Conservation (phyloP, 2,113 vertebrate species). For the Macaca mulatta region DNA sequence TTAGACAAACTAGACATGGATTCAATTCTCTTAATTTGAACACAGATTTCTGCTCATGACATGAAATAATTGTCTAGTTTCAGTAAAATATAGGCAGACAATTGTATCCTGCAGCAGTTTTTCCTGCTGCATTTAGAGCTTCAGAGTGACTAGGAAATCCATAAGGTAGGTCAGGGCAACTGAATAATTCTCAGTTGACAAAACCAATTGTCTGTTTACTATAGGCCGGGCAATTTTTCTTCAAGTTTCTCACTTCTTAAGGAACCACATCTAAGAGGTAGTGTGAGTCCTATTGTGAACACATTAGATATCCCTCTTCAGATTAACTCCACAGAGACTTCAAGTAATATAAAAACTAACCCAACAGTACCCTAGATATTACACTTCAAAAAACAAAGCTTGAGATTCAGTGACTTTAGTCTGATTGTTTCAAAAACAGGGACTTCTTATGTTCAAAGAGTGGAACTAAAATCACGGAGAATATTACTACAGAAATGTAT, state of each 20-base stretch:
- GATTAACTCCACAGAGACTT: neutral
- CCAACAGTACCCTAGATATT: neutral
- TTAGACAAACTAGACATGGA: neutral
- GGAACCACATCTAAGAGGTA: neutral
- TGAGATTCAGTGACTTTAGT: neutral
- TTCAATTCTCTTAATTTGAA: neutral
- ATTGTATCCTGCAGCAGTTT: neutral
- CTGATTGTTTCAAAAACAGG: neutral
- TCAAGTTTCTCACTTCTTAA: neutral
- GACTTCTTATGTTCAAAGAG: neutral
- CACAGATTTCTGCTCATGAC: neutral
- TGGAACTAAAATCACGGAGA: constrained; percentile 18
- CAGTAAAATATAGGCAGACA: neutral
- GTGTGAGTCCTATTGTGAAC: neutral
- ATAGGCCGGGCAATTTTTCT: neutral
- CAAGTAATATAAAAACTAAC: constrained; percentile 43
- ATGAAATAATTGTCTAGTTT: neutral
- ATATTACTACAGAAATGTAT: neutral
- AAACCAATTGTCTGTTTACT: neutral
- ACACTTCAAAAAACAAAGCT: neutral
- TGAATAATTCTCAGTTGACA: neutral
- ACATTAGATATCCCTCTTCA: neutral
- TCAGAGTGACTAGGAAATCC: neutral
- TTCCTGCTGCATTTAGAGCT: neutral
- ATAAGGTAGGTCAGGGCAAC: neutral